phyloP scores from a whole-genome alignment of 2,113 vertebrate genomes.

The Neogale vison region DNA sequence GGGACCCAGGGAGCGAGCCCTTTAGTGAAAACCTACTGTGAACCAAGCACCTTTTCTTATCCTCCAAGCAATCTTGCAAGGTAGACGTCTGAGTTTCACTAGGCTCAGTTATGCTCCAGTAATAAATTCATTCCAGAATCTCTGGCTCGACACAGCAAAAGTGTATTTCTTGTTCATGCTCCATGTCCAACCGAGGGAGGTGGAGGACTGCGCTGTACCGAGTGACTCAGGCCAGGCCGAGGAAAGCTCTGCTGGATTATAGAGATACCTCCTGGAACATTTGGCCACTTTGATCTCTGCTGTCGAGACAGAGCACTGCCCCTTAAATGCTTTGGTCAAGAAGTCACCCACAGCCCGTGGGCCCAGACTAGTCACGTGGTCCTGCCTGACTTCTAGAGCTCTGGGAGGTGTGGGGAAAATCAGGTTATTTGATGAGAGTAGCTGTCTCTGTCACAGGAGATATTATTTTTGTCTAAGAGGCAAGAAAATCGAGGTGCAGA shows the following conservation, averaged over 20 bases:
- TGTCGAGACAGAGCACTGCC: neutral
- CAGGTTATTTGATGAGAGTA: neutral
- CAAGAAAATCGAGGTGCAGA: neutral
- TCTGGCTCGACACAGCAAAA: neutral
- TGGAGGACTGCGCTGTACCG: neutral
- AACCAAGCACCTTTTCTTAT: neutral
- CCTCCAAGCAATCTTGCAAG: neutral
- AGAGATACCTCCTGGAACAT: neutral
- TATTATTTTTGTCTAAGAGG: neutral
- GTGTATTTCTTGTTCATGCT: neutral
- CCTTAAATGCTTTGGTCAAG: neutral
- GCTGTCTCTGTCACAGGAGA: neutral
- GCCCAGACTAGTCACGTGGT: neutral
- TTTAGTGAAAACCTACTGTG: neutral
- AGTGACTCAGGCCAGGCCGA: neutral
- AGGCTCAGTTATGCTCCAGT: neutral
- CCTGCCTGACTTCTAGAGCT: neutral
- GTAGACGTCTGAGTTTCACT: neutral
- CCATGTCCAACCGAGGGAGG: rapidly evolving
- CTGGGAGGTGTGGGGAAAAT: neutral
- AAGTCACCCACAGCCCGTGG: neutral
- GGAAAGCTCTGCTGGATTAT: no score
- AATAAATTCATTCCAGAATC: neutral
- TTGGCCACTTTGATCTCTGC: neutral
- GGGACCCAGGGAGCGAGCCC: no score